Evolutionary conservation across 1,140 invertebrate species (phyloP).

Genomic region (Melitaea cinxia): DNA sequence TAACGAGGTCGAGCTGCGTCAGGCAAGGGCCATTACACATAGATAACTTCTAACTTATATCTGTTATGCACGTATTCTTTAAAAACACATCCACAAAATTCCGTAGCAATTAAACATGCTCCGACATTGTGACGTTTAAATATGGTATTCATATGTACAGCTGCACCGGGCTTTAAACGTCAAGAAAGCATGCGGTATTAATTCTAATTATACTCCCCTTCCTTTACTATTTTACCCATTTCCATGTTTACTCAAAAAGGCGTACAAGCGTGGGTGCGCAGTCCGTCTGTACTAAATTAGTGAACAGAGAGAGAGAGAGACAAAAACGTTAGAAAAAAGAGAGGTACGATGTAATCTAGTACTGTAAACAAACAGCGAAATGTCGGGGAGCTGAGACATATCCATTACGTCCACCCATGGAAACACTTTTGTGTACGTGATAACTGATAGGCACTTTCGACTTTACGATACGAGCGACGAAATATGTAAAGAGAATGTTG

Average conservation of each 20-base stretch:
- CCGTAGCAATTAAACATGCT: background rate
- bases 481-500: constrained; percentile 24
- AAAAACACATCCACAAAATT: background rate
- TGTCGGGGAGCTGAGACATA: constrained; percentile 57
- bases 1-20: constrained; percentile 22
- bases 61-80: background rate
- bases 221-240: constrained; percentile 75
- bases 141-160: constrained; percentile 21
- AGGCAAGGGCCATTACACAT: constrained; percentile 23
- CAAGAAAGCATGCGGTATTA: constrained; percentile 58
- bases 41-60: constrained; percentile 1
- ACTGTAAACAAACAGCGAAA: constrained; percentile 56
- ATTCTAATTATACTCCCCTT: constrained; percentile 79
- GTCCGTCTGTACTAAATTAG: constrained; percentile 65
- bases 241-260: constrained; percentile 77
- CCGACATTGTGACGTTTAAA: background rate
- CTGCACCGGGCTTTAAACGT: constrained; percentile 35
- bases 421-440: constrained; percentile 24
- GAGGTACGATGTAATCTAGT: constrained; percentile 51
- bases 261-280: constrained; percentile 69
- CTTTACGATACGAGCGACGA: constrained; percentile 51
- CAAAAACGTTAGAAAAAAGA: constrained; percentile 56
- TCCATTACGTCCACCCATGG: constrained; percentile 56
- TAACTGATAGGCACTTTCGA: constrained; percentile 60
- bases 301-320: constrained; percentile 70